Percentiles rank a stretch among this genome's conserved stretches.
These are phyloP conservation scores for Glareola pratincola DNA, from an alignment of 2,113 vertebrate species.

Conservation along the genomic window DNA sequence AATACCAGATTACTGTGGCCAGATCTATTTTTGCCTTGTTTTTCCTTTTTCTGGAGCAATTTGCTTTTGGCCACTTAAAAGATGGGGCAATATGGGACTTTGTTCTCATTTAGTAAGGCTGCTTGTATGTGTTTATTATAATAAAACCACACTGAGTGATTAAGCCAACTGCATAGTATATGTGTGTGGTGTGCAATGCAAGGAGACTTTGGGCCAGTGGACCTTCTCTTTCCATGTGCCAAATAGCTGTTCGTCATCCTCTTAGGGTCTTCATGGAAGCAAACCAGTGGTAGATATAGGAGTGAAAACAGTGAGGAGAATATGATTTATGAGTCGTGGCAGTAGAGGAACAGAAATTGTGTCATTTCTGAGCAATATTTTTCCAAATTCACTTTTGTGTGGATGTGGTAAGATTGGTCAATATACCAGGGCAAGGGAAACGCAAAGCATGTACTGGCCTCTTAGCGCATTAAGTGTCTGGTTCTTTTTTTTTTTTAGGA, in stretches of 20 bases:
- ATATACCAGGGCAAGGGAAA: not conserved
- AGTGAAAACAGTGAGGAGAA: not conserved
- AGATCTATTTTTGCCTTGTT: not conserved
- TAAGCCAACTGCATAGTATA: not conserved
- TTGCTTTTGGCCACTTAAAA: not conserved
- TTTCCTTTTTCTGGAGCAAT: not conserved
- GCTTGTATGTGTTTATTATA: not conserved
- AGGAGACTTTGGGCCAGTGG: not conserved
- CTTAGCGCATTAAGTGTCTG: not conserved
- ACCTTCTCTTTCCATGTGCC: not conserved
- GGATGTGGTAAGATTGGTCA: not conserved
- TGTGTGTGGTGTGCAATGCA: not conserved
- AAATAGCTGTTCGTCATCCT: not conserved
- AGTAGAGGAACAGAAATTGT: not conserved
- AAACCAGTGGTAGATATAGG: not conserved
- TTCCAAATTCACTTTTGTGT: not conserved
- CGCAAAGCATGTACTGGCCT: fast-evolving
- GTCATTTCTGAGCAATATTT: not conserved
- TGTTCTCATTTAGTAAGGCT: not conserved
- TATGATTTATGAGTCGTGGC: not conserved
- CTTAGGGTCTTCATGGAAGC: not conserved
- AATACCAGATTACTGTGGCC: not conserved
- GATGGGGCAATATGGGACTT: not conserved
- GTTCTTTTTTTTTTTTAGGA: conserved; percentile 71
- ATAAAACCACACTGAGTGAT: not conserved